A percentile compares a stretch with the other conserved stretches of the same genome.
phyloP scores from a whole-genome alignment of 2,113 vertebrate species.

The Albula goreensis region DNA sequence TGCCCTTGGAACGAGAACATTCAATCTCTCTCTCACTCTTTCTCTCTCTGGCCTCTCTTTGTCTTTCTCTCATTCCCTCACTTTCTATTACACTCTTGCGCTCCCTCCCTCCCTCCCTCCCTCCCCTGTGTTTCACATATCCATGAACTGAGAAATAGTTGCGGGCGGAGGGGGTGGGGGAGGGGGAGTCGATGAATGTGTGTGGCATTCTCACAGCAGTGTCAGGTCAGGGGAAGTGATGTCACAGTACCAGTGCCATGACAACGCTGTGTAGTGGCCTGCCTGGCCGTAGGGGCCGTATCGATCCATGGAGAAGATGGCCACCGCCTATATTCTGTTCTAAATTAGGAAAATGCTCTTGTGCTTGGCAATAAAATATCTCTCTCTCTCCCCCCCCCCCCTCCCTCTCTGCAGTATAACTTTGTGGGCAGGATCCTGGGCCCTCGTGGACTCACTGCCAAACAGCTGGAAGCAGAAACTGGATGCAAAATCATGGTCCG shows the following conservation, averaged over 20 bases:
- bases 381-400: constrained; percentile 42
- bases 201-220: no score
- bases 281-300: no score
- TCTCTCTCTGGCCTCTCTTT: not conserved
- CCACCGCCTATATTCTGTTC: not conserved
- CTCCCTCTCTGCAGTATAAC: constrained; percentile 71
- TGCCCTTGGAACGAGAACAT: no score
- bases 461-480: constrained; percentile 80
- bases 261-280: no score
- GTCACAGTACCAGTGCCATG: no score
- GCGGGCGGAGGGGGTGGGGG: no score
- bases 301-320: no score
- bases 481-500: constrained; percentile 83
- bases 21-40: no score
- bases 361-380: not conserved
- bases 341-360: not conserved
- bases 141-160: no score
- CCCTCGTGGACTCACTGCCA: constrained; percentile 78
- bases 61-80: not conserved
- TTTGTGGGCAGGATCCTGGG: constrained; percentile 80
- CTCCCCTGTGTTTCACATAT: no score
- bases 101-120: not conserved
- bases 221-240: no score
- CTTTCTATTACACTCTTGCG: not conserved
- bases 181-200: no score